Conservation (phyloP, 2,113 vertebrate genomes). For the Ctenomys sociabilis region DNA sequence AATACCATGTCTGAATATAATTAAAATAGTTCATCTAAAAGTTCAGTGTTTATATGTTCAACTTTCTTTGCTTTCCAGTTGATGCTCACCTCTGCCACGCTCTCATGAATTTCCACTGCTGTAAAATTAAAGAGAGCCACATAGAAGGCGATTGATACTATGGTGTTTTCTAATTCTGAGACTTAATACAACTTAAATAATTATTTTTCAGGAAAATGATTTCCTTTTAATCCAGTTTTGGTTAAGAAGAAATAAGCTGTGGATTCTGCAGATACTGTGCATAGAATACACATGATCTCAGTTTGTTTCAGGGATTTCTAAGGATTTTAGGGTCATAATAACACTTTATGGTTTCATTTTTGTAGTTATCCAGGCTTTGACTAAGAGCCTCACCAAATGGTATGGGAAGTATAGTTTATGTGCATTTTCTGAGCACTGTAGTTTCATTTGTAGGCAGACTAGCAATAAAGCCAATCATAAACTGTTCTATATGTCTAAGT, state of each 20-base stretch:
- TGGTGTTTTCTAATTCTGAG: slow-evolving; percentile 14
- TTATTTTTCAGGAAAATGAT: neutral
- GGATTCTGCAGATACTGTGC: neutral
- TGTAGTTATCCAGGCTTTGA: slow-evolving; percentile 25
- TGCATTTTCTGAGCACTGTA: neutral
- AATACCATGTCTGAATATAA: neutral
- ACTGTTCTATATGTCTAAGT: neutral
- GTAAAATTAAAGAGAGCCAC: slow-evolving; percentile 4
- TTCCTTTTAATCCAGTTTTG: neutral
- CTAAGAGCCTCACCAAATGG: neutral
- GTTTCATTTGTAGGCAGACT: neutral
- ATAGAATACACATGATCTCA: neutral
- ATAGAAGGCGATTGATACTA: neutral
- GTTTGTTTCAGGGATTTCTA: slow-evolving; percentile 37
- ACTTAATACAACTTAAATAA: neutral
- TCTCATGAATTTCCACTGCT: slow-evolving; percentile 32
- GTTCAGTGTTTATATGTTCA: neutral
- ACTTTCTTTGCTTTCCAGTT: slow-evolving; percentile 37
- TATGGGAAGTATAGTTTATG: neutral
- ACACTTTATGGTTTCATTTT: slow-evolving; percentile 34
- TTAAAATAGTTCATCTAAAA: slow-evolving; percentile 14
- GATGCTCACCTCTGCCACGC: slow-evolving; percentile 5
- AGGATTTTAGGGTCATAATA: neutral
- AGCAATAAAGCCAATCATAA: slow-evolving; percentile 62
- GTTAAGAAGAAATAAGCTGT: neutral